phyloP scores from a whole-genome alignment of 64 coral and sea anemone species.

The Montipora foliosa region DNA sequence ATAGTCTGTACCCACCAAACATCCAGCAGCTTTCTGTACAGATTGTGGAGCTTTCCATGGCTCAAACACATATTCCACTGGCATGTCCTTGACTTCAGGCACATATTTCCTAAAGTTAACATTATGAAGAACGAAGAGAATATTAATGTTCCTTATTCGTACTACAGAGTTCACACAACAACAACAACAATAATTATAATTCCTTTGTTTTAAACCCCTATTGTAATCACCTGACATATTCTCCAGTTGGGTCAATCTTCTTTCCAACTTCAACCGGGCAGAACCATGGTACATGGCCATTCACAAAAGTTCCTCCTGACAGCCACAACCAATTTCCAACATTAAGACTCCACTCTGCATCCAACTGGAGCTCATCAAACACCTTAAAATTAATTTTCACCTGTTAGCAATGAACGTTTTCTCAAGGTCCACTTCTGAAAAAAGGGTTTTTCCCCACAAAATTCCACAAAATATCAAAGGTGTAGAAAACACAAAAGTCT shows the following conservation, averaged over 20 bases:
- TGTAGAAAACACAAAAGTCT: not conserved
- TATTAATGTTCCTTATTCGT: not conserved
- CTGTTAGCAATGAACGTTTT: no score
- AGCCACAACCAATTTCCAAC: slow-evolving; percentile 68
- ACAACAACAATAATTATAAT: no score
- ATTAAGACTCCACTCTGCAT: slow-evolving; percentile 73
- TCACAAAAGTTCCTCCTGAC: slow-evolving; percentile 53
- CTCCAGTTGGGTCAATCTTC: slow-evolving; percentile 58
- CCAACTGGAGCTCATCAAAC: slow-evolving; percentile 71
- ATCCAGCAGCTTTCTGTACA: slow-evolving; percentile 60
- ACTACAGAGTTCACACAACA: no score
- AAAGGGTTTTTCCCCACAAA: no score
- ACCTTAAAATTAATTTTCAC: not conserved
- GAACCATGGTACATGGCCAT: slow-evolving; percentile 63
- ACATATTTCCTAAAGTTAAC: slow-evolving; percentile 67
- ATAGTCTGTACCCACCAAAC: slow-evolving; percentile 80
- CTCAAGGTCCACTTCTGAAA: no score
- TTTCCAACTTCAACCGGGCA: slow-evolving; percentile 73
- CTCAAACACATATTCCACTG: slow-evolving; percentile 75
- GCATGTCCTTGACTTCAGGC: slow-evolving; percentile 72
- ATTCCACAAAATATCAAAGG: no score
- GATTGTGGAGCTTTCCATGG: slow-evolving; percentile 80
- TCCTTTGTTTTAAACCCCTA: no score
- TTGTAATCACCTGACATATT: slow-evolving; percentile 26
- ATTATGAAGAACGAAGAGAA: not conserved